Conservation (phyloP, 2,888 invertebrate species). For the Leptopilina myrica region DNA sequence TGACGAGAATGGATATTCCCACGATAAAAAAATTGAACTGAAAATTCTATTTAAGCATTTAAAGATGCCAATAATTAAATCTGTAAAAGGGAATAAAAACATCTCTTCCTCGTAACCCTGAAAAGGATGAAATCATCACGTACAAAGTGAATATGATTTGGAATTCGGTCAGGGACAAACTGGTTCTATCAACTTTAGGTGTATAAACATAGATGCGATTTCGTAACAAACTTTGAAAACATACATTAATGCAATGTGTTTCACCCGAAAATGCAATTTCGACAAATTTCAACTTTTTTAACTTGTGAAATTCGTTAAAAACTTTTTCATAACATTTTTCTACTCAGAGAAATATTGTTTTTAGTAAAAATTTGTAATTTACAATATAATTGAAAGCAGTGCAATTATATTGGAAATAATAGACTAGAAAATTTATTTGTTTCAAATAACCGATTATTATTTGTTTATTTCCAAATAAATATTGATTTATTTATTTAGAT, state of each 20-base stretch:
- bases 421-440: too few species aligned
- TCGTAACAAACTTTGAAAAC: background rate
- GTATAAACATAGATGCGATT: slow-evolving; percentile 7
- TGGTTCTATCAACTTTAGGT: slow-evolving; percentile 1
- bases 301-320: background rate
- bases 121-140: slow-evolving; percentile 38
- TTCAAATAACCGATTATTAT: too few species aligned
- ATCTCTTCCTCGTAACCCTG: slow-evolving; percentile 16
- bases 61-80: slow-evolving; percentile 1
- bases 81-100: slow-evolving; percentile 19
- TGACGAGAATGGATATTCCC: background rate
- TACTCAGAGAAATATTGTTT: background rate
- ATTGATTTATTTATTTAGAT: too few species aligned
- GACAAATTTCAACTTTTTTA: background rate
- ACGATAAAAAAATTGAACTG: slow-evolving; percentile 4
- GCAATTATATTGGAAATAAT: too few species aligned
- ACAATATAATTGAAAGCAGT: too few species aligned
- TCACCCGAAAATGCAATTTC: background rate
- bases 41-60: background rate
- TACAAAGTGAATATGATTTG: slow-evolving; percentile 18
- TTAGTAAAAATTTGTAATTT: too few species aligned
- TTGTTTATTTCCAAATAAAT: too few species aligned
- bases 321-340: background rate
- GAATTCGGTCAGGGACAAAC: slow-evolving; percentile 29
- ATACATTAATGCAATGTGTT: background rate